These are phyloP conservation scores for Pseudachorutes palmiensis DNA, from an alignment of 1,140 invertebrate species.

Conservation along the genomic window DNA sequence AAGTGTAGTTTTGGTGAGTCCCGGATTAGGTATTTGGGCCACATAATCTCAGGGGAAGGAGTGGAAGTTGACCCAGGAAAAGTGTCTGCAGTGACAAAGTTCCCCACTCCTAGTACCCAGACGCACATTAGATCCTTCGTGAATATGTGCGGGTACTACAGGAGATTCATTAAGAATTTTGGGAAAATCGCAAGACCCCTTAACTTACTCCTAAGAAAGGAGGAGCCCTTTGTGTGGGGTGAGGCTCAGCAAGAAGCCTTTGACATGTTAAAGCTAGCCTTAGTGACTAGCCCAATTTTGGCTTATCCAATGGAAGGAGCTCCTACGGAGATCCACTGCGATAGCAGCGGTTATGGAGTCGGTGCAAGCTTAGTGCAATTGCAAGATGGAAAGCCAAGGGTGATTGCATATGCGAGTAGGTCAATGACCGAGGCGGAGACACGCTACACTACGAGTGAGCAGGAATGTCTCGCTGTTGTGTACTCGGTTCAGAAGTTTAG, in stretches of 20 bases:
- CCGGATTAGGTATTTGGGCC: constrained; percentile 17
- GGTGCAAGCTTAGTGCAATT: constrained; percentile 47
- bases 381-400: constrained; percentile 39
- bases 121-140: constrained; percentile 41
- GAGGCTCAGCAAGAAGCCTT: constrained; percentile 35
- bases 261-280: constrained; percentile 38
- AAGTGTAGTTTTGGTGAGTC: constrained; percentile 22
- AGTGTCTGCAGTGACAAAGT: constrained; percentile 41
- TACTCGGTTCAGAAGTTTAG: constrained; percentile 39
- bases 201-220: background rate
- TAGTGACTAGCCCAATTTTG: constrained; percentile 33
- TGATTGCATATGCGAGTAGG: constrained; percentile 45
- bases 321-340: constrained; percentile 43
- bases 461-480: constrained; percentile 44
- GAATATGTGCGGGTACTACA: constrained; percentile 41
- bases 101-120: constrained; percentile 39
- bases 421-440: constrained; percentile 40
- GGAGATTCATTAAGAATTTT: constrained; percentile 42
- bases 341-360: constrained; percentile 48
- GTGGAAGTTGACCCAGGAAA: constrained; percentile 34
- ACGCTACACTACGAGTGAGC: constrained; percentile 43
- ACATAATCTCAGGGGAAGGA: constrained; percentile 16
- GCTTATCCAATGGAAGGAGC: constrained; percentile 22
- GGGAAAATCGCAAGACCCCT: constrained; percentile 37
- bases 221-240: constrained; percentile 3